A percentile compares a stretch with the other conserved stretches of the same genome.
Evolutionary conservation across 1,140 invertebrate species (phyloP).

Genomic region (Rhyacophila brunnea): DNA sequence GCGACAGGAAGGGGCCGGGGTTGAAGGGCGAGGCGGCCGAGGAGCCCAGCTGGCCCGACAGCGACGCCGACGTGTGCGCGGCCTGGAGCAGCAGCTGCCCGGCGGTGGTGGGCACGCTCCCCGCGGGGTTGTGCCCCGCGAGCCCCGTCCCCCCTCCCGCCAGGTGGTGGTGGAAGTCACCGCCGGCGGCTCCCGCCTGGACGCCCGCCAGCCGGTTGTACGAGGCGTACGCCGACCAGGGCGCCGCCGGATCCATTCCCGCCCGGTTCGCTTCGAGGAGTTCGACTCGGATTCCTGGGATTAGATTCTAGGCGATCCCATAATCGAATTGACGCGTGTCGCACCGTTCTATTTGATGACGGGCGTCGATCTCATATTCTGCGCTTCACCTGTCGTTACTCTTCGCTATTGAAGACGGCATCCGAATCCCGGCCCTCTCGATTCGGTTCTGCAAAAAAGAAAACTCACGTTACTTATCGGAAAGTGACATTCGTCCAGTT

Average conservation of each 20-base stretch:
- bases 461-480: too few relatives aligned
- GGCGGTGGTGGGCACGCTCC: slow-evolving; percentile 58
- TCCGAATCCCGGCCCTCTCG: too few relatives aligned
- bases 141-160: slow-evolving; percentile 52
- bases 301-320: slow-evolving; percentile 17
- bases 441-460: too few relatives aligned
- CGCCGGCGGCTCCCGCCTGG: slow-evolving; percentile 57
- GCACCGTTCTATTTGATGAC: too few relatives aligned
- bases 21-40: slow-evolving; percentile 64
- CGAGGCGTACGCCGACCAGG: slow-evolving; percentile 71
- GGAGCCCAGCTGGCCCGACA: slow-evolving; percentile 58
- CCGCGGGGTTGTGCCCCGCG: slow-evolving; percentile 41
- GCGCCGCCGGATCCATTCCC: slow-evolving; percentile 76
- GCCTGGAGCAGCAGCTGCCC: slow-evolving; percentile 63
- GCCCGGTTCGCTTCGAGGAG: not conserved
- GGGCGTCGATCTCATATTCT: too few relatives aligned
- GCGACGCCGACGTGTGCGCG: slow-evolving; percentile 59
- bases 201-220: slow-evolving; percentile 70
- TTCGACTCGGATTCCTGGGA: not conserved
- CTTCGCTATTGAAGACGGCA: too few relatives aligned
- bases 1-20: slow-evolving; percentile 67
- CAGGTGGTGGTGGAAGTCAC: slow-evolving; percentile 66
- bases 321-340: slow-evolving; percentile 4
- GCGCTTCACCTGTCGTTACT: too few relatives aligned
- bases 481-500: too few relatives aligned